These are phyloP conservation scores for Hippasteria phrygiana DNA, from an alignment of 53 echinoderm and acorn worm genomes.

Conservation along the genomic window DNA sequence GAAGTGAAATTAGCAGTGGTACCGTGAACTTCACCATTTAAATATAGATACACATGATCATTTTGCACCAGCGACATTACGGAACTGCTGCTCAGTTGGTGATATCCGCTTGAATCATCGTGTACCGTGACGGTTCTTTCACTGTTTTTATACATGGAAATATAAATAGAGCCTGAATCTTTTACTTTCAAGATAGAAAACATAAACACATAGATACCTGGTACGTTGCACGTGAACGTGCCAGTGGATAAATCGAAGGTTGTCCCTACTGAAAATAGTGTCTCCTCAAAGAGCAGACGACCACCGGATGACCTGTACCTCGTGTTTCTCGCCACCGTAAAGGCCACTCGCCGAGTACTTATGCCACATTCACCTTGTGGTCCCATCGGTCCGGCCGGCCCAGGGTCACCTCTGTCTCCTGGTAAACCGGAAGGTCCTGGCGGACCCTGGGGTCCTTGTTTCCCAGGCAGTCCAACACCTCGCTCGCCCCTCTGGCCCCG, in stretches of 20 bases:
- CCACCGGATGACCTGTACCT: background rate
- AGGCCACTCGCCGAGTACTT: background rate
- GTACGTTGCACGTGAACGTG: background rate
- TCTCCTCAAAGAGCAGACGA: background rate
- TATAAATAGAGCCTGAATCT: background rate
- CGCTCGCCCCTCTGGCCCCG: background rate
- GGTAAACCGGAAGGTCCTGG: background rate
- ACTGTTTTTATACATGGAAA: background rate
- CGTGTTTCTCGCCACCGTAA: slow-evolving; percentile 2
- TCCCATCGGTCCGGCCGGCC: background rate
- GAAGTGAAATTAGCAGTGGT: slow-evolving; percentile 1
- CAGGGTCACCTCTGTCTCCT: background rate
- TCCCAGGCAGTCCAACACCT: background rate
- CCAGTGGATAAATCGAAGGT: background rate
- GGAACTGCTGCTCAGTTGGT: background rate
- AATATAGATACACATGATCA: background rate
- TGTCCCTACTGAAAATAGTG: background rate
- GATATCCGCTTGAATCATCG: background rate
- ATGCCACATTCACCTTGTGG: background rate
- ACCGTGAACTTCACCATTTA: background rate
- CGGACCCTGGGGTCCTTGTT: background rate
- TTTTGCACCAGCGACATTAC: background rate
- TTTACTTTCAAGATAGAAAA: slow-evolving; percentile 19
- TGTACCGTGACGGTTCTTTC: background rate
- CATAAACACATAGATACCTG: slow-evolving; percentile 27